Conservation (phyloP, 1,140 invertebrate genomes). For the Drosophila gunungcola region DNA sequence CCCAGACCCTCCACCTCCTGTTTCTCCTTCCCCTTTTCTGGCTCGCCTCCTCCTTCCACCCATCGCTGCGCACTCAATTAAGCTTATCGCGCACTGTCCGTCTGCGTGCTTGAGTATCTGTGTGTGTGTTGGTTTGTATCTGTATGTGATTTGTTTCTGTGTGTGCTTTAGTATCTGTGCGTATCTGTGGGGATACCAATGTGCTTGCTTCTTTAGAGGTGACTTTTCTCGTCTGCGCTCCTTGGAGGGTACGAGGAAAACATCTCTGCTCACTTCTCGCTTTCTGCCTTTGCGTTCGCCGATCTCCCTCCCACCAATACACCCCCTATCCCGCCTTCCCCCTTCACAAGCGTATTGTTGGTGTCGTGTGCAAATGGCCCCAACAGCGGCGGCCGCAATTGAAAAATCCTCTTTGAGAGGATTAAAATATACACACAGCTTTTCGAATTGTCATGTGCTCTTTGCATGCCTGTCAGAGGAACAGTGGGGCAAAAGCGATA, state of each 20-base stretch:
- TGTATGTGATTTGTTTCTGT: conserved; percentile 8
- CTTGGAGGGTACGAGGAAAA: conserved; percentile 69
- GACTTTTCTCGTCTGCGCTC: conserved; percentile 75
- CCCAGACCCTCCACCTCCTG: conserved; percentile 32
- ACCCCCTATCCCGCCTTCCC: background rate
- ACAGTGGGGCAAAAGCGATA: conserved; percentile 53
- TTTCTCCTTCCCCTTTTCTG: conserved; percentile 26
- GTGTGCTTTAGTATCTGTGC: conserved; percentile 27
- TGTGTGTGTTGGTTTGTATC: conserved; percentile 11
- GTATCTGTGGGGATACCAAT: conserved; percentile 67
- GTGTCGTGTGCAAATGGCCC: conserved; percentile 79
- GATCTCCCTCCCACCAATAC: conserved; percentile 1
- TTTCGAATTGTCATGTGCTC: conserved; percentile 55
- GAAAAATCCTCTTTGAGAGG: conserved; percentile 84
- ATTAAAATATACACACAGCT: conserved; percentile 77
- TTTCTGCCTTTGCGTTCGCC: conserved; percentile 33
- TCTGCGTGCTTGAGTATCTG: conserved; percentile 20
- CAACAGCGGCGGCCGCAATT: conserved; percentile 54
- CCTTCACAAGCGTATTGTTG: conserved; percentile 39
- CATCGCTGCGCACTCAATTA: conserved; percentile 69
- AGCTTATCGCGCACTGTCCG: conserved; percentile 73
- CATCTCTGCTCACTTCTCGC: conserved; percentile 41
- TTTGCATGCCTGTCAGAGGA: conserved; percentile 61
- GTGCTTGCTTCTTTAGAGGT: conserved; percentile 70
- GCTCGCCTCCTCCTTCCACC: background rate